A percentile compares a stretch with the other conserved stretches of the same genome.
phyloP scores from a whole-genome alignment of 30 jellyfish, hydroid and myxozoan genomes.

The Turritopsis dohrnii region DNA sequence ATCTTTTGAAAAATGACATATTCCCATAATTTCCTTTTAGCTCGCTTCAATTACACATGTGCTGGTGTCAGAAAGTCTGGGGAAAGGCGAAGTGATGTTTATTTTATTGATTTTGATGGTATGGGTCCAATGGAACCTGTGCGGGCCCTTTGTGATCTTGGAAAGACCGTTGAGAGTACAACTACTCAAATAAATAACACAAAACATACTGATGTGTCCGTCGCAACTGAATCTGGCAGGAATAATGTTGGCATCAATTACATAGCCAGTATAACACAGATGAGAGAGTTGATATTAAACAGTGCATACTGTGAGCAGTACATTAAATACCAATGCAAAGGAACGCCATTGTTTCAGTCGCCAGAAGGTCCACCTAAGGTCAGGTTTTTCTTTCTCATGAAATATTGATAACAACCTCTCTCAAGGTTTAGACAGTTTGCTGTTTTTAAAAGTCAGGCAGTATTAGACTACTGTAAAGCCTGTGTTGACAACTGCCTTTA shows the following conservation, averaged over 20 bases:
- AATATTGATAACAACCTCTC: not conserved
- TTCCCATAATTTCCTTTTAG: slow-evolving; percentile 35
- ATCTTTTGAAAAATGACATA: not conserved
- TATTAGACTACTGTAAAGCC: too few species aligned
- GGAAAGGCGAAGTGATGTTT: slow-evolving; percentile 71
- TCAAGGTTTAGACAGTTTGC: not conserved
- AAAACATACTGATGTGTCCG: slow-evolving; percentile 47
- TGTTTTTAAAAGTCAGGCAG: not conserved
- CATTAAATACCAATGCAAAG: slow-evolving; percentile 66
- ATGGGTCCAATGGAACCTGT: slow-evolving; percentile 84
- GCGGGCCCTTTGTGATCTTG: slow-evolving; percentile 84
- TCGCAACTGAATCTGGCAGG: slow-evolving; percentile 54
- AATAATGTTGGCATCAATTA: slow-evolving; percentile 56
- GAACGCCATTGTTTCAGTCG: slow-evolving; percentile 70
- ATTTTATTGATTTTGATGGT: slow-evolving; percentile 93
- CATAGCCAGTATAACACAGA: slow-evolving; percentile 70
- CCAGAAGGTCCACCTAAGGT: slow-evolving; percentile 77
- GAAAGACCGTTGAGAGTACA: slow-evolving; percentile 75
- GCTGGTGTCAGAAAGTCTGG: slow-evolving; percentile 86
- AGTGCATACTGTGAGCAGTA: slow-evolving; percentile 57
- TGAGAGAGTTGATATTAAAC: slow-evolving; percentile 72
- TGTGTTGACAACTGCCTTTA: too few species aligned
- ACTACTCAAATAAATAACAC: slow-evolving; percentile 88
- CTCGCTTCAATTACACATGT: slow-evolving; percentile 95
- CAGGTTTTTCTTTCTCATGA: not conserved